Conservation (phyloP, 2,113 vertebrate species). For the Tachuris rubrigastra region DNA sequence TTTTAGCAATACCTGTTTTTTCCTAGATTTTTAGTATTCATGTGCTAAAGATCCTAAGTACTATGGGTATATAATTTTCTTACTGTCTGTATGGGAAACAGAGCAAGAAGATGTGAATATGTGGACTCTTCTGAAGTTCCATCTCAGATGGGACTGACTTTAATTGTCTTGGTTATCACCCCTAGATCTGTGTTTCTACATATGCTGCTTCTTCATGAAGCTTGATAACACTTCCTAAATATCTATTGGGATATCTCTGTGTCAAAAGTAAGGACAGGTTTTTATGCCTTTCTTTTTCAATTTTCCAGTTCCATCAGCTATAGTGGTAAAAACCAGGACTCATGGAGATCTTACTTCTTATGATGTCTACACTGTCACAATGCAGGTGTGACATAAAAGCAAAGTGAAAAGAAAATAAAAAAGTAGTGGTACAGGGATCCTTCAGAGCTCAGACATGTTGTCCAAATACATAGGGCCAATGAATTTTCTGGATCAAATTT, state of each 20-base stretch:
- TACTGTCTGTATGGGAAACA: neutral
- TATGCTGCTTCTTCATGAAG: neutral
- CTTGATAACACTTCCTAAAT: neutral
- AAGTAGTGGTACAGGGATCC: neutral
- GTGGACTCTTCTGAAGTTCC: neutral
- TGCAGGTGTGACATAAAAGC: neutral
- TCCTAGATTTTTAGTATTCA: neutral
- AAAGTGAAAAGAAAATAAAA: neutral
- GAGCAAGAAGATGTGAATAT: neutral
- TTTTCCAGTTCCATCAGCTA: neutral
- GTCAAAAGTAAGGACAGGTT: neutral
- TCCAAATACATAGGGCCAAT: fast-evolving
- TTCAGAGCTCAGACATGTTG: neutral
- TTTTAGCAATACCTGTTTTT: neutral
- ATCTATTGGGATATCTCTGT: neutral
- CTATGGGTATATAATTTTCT: neutral
- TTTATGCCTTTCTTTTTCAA: neutral
- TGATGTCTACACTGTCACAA: neutral
- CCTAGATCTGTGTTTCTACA: neutral
- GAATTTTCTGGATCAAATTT: neutral
- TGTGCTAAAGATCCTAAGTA: neutral
- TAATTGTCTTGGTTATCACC: neutral
- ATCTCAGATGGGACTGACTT: neutral
- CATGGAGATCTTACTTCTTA: neutral
- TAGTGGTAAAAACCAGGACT: neutral